Evolutionary conservation across 2,888 invertebrate species (phyloP), one percentile per base, ranked within the genome.

Genomic region (Drosophila buzzatii): DNA sequence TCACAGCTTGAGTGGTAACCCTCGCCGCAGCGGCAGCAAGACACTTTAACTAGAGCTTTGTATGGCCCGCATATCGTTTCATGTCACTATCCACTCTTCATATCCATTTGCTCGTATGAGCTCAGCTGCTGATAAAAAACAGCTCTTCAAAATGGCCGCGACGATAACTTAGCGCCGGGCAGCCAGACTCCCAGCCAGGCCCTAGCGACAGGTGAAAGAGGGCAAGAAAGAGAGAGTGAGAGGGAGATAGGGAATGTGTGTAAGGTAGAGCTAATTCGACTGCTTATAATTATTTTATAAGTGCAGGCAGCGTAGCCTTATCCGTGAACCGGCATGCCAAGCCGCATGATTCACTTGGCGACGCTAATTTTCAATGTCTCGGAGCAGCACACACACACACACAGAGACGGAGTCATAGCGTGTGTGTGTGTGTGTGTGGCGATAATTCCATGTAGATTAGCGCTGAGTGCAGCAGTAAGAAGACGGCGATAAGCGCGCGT

Each of bases 301-400:
- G 86, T 90, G 90, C 85, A 90, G 84, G 70, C 47, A 75, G 81
- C 73, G 87, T 70, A 69, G 83, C 70, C 90, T 90, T 90, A 85
- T 90, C 85, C 90, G 60, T 63, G 68, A 67, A 67, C 77, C 70
- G 66, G 84, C 81, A 81, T 81, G 73, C 83, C 81, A 71, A 59
- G 81, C 77, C 68, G 83, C 85, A 80, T 85, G 90, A 85, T 90
- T 85, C 85, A 85, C 85, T 90, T 90, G 90, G 90, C 90, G 82
- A 84, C 85, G 88, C 82, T 70, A 67, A 77, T 82, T 79, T 85
- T 79, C 85, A 73, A 82, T 80, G 83, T 83, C 81, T 80, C 57
- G 47, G 45, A 35, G 49, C 53, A 59, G 53, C 60, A 39, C 69
- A 60, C 61, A 58, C 47, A 59, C 53, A 57, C 42, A 55, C 49